A percentile compares a stretch with the other conserved stretches of the same genome.
Conservation (phyloP, 2,888 invertebrate genomes). For the Buathra laborator region DNA sequence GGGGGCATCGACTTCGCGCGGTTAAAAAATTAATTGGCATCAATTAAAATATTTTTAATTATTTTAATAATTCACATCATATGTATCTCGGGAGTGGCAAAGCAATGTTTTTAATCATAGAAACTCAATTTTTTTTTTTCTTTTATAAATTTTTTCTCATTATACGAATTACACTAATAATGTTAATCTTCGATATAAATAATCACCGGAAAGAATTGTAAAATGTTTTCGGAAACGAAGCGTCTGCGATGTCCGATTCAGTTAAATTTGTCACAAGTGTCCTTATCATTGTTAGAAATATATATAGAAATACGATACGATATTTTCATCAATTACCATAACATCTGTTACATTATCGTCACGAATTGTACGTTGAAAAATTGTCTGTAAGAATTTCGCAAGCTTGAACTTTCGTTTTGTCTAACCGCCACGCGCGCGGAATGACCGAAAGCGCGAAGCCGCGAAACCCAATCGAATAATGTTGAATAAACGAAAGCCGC, state of each 20-base stretch:
- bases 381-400: constrained; percentile 14
- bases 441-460: neutral
- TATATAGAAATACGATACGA: neutral
- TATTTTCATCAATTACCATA: constrained; percentile 32
- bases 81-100: neutral
- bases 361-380: constrained; percentile 16
- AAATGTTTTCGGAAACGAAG: neutral
- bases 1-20: constrained; percentile 30
- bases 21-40: neutral
- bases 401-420: constrained; percentile 37
- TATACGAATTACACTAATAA: neutral
- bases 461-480: constrained; percentile 32
- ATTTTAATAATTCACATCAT: neutral
- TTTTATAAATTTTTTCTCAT: neutral
- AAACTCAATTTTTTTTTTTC: neutral
- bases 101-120: too few species aligned
- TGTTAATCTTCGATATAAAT: constrained; percentile 6
- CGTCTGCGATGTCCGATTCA: constrained; percentile 22
- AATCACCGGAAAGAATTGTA: neutral
- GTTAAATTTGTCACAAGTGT: constrained; percentile 39
- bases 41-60: neutral
- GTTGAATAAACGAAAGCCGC: constrained; percentile 52
- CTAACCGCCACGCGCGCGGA: constrained; percentile 18
- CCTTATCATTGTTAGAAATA: constrained; percentile 21
- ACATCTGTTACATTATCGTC: constrained; percentile 36